Conservation (phyloP, 1,140 invertebrate genomes). For the Diorhabda sublineata region DNA sequence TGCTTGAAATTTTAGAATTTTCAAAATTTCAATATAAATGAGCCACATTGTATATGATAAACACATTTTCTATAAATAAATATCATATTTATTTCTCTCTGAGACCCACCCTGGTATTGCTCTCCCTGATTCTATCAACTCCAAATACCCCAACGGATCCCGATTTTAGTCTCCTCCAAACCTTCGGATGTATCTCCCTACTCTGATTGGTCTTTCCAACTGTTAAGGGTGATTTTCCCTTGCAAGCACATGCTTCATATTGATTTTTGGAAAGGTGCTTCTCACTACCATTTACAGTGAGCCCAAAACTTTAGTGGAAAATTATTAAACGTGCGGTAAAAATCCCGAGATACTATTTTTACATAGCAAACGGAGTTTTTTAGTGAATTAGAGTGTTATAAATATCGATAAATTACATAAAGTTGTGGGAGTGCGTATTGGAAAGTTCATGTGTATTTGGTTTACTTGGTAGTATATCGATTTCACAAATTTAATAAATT, state of each 20-base stretch:
- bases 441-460: no score
- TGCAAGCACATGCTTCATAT: constrained; percentile 17
- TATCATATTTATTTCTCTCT: not conserved
- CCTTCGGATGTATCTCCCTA: not conserved
- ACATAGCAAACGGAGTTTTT: no score
- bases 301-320: not conserved
- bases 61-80: not conserved
- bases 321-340: not conserved
- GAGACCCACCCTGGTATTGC: not conserved
- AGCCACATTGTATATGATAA: no score
- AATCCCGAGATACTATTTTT: no score
- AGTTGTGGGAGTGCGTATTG: no score
- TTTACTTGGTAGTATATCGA: no score
- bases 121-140: not conserved
- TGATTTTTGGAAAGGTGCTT: constrained; percentile 2
- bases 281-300: not conserved
- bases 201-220: not conserved
- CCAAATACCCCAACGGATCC: constrained; percentile 11
- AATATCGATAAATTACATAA: no score
- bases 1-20: no score
- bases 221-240: constrained; percentile 8
- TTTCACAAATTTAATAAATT: no score
- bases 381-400: no score
- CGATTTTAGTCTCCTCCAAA: constrained; percentile 12
- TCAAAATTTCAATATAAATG: no score